These are phyloP conservation scores for Temnothorax unifasciatus DNA, from an alignment of 2,888 invertebrate species.

Conservation along the genomic window DNA sequence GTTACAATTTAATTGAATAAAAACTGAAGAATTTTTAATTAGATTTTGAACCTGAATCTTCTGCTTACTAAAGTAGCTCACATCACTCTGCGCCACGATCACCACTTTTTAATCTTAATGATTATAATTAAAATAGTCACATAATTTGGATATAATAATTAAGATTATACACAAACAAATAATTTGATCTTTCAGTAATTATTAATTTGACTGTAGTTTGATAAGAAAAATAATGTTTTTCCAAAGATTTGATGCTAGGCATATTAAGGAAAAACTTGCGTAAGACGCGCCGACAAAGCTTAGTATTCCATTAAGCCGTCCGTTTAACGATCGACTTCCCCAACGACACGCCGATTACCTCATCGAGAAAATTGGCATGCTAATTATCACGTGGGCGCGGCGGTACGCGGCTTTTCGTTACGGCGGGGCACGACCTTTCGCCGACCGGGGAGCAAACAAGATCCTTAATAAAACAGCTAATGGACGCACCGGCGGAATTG, in stretches of 20 bases:
- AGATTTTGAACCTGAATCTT: too few species aligned
- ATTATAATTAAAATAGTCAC: not conserved
- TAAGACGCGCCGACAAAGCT: not conserved
- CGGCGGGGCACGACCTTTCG: constrained; percentile 63
- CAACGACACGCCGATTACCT: constrained; percentile 68
- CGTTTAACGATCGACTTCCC: constrained; percentile 60
- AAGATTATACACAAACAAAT: not conserved
- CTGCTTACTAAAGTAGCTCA: too few species aligned
- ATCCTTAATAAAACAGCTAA: constrained; percentile 73
- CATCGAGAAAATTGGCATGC: constrained; percentile 70
- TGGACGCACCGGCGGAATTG: constrained; percentile 56
- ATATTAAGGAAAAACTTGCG: not conserved
- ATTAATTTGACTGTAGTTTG: not conserved
- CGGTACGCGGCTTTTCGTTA: constrained; percentile 48
- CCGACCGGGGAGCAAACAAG: constrained; percentile 61
- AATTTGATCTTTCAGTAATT: not conserved
- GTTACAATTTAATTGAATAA: too few species aligned
- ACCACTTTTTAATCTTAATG: not conserved
- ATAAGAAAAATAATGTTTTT: not conserved
- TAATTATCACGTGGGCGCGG: constrained; percentile 72
- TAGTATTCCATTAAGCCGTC: not conserved
- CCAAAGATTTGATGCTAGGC: not conserved
- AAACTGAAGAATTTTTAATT: too few species aligned
- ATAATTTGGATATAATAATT: not conserved
- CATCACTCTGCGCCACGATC: too few species aligned